Conservation (phyloP, 1,140 invertebrate species). For the Formica exsecta region DNA sequence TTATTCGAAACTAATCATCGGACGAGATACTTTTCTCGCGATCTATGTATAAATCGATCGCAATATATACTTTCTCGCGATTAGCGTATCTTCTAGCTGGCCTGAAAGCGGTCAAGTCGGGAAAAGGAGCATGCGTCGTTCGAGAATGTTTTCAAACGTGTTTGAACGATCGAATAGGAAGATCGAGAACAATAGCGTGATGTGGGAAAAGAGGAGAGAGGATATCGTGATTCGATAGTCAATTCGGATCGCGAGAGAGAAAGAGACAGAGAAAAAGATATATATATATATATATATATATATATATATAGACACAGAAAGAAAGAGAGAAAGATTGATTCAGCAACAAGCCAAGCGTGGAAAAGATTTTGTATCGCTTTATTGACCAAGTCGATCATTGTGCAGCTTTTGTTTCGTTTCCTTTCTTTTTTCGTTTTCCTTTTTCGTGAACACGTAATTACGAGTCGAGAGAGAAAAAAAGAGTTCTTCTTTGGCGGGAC, state of each 20-base stretch:
- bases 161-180: not conserved
- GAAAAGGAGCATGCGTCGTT: slow-evolving; percentile 29
- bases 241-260: slow-evolving; percentile 46
- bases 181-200: slow-evolving; percentile 18
- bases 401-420: slow-evolving; percentile 53
- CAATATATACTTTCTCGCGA: slow-evolving; percentile 13
- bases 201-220: not conserved
- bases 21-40: not conserved
- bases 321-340: slow-evolving; percentile 33
- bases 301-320: slow-evolving; percentile 1
- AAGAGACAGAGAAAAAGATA: slow-evolving; percentile 56
- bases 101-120: slow-evolving; percentile 30
- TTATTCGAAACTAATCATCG: not conserved
- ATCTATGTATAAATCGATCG: slow-evolving; percentile 2
- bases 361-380: slow-evolving; percentile 61
- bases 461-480: slow-evolving; percentile 45
- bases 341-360: slow-evolving; percentile 59
- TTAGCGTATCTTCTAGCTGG: slow-evolving; percentile 1
- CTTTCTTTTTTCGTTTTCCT: slow-evolving; percentile 5
- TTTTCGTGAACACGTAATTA: slow-evolving; percentile 42
- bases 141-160: not conserved
- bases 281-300: no score
- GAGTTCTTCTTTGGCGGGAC: not conserved
- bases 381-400: slow-evolving; percentile 62
- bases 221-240: slow-evolving; percentile 4